Conservation (phyloP, 2,888 invertebrate species). For the Leptura quadrifasciata region DNA sequence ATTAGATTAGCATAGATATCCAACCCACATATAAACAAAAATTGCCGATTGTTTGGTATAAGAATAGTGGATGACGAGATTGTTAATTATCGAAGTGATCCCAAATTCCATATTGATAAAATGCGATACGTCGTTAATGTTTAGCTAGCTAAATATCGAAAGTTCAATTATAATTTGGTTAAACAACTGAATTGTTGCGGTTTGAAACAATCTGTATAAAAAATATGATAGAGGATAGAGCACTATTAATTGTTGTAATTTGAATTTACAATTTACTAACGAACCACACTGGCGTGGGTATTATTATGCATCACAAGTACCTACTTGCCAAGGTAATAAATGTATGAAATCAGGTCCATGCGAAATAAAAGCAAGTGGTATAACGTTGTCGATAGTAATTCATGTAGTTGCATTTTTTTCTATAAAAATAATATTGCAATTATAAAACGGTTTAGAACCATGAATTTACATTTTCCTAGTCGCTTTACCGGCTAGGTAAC, state of each 20-base stretch:
- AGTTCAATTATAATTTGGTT: too few species aligned
- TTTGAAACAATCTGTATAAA: not conserved
- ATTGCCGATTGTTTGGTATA: not conserved
- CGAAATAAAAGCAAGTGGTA: too few species aligned
- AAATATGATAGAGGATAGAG: too few species aligned
- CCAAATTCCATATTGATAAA: not conserved
- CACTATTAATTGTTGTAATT: not conserved
- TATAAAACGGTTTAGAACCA: too few species aligned
- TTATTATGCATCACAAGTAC: not conserved
- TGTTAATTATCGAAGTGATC: not conserved
- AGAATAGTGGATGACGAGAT: not conserved
- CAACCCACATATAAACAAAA: not conserved
- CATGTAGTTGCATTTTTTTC: too few species aligned
- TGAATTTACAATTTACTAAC: not conserved
- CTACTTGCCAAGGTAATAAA: not conserved
- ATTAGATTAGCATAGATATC: not conserved
- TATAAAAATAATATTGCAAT: too few species aligned
- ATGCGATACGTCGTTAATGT: not conserved
- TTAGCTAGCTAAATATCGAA: too few species aligned
- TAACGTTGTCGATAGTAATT: too few species aligned
- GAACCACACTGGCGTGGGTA: too few species aligned
- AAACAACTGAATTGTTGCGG: too few species aligned
- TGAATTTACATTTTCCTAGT: too few species aligned
- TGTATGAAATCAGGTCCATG: not conserved
- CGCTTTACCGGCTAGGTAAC: too few species aligned